phyloP scores from a whole-genome alignment of 2,888 invertebrate species.

The Sepiola atlantica region DNA sequence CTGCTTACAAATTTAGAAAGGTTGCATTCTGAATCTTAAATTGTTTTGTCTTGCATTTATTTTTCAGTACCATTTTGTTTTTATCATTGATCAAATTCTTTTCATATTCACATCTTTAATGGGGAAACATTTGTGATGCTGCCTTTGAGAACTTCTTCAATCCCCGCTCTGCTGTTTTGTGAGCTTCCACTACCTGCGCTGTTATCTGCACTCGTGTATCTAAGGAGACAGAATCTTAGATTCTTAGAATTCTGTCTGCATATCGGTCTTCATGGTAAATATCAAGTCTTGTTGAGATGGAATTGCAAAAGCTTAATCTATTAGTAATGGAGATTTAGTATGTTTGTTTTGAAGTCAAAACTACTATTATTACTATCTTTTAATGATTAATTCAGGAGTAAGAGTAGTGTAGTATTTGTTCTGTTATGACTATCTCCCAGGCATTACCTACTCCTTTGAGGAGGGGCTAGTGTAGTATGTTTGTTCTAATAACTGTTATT shows the following conservation, averaged over 20 bases:
- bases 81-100: constrained; percentile 23
- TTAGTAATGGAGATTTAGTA: too few species aligned
- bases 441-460: too few species aligned
- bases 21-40: background rate
- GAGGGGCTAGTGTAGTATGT: too few species aligned
- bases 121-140: background rate
- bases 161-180: background rate
- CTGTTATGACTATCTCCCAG: too few species aligned
- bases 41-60: background rate
- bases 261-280: background rate
- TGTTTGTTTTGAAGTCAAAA: too few species aligned
- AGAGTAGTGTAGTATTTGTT: too few species aligned
- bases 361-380: too few species aligned
- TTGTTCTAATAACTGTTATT: too few species aligned
- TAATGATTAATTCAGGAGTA: too few species aligned
- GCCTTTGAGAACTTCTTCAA: background rate
- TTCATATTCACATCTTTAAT: background rate
- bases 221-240: background rate
- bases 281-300: background rate
- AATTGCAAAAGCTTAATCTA: background rate
- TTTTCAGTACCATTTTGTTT: background rate
- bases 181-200: background rate
- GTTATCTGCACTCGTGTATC: background rate
- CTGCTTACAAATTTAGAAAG: background rate
- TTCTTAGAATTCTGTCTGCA: background rate